Base-by-base conservation (phyloP, 2,888 invertebrate species). In the Nomada ferruginata region DNA sequence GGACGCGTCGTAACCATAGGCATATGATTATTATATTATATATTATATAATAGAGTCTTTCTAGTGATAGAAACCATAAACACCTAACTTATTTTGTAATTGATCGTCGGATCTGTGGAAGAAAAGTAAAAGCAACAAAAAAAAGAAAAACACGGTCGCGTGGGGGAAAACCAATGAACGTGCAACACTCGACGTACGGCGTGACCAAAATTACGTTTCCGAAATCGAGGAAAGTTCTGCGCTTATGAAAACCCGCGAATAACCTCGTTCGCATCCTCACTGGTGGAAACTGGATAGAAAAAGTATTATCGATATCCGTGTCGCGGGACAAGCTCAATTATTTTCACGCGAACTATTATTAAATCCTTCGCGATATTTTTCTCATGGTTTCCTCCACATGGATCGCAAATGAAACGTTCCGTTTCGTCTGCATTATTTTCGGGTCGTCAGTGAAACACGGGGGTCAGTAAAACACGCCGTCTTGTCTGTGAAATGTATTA, bases 1-100 rank as follows among this genome's bases (percentile, higher is more conserved):
- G 91, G 91, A 91, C 85, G 89, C 90, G 89, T 89, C 86, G 89
- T 89, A 89, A 90, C 86, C 86, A 88, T 83, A 85, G 73, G 76
- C 72, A 65, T 85, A 83, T 85, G 42, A 71, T 74, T 77, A 84
- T 85, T 82, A 81, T 81, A 64, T 68, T 78, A 78, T 44, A 66
- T 77, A 79, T 73, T 71, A 79, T 55, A 79, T 76, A 63, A 79
- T 74, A 84, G 77, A 83, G 75, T 87, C 76, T 80, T 85, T 88
- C 79, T 85, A 89, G 89, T 87, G 82, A 83, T 84, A 82, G 79
- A 80, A 29, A 23, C 73, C 78, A 71, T 70, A 79, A 78, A 66
- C 74, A 75, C 64, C 75, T 86, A 89, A 89, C 76, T 87, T 89
- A 83, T 85, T 84, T 85, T 89, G 80, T 88, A 84, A 83, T 53